Evolutionary conservation across 2,888 invertebrate species (phyloP).

Genomic region (Xylophagus ater): DNA sequence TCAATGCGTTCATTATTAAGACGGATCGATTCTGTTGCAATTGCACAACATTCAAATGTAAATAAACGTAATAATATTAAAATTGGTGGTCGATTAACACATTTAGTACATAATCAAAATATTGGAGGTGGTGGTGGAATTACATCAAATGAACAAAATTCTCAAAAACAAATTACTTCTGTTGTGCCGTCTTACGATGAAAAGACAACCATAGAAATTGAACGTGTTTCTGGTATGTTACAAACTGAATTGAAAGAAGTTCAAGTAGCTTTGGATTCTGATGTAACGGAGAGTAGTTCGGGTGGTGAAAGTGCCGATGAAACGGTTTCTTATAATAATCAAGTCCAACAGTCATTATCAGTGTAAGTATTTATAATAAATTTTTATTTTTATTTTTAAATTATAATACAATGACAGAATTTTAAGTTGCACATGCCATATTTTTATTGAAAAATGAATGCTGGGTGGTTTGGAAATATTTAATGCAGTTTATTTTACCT

Average conservation of each 20-base stretch:
- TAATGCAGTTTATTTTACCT: too few species aligned
- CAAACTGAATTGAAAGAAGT: conserved; percentile 61
- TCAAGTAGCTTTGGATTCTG: conserved; percentile 73
- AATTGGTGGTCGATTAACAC: conserved; percentile 10
- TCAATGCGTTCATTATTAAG: conserved; percentile 46
- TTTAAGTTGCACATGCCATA: background rate
- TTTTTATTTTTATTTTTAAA: background rate
- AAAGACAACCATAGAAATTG: conserved; percentile 47
- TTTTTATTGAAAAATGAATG: too few species aligned
- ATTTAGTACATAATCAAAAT: conserved; percentile 24
- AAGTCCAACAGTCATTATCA: conserved; percentile 60
- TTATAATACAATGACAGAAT: background rate
- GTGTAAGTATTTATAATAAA: conserved; percentile 54
- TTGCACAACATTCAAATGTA: conserved; percentile 28
- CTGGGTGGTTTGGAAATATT: too few species aligned
- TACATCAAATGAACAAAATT: conserved; percentile 5
- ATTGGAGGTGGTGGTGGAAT: conserved; percentile 20
- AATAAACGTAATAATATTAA: conserved; percentile 17
- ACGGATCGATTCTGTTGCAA: conserved; percentile 30
- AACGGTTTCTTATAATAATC: conserved; percentile 65
- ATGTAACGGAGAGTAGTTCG: conserved; percentile 87
- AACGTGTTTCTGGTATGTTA: conserved; percentile 60
- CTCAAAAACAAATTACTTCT: conserved; percentile 3
- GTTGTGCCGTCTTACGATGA: conserved; percentile 39
- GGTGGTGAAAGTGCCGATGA: conserved; percentile 93